phyloP scores from a whole-genome alignment of 2,797 vertebrate genomes.

The Cyclura pinguis region DNA sequence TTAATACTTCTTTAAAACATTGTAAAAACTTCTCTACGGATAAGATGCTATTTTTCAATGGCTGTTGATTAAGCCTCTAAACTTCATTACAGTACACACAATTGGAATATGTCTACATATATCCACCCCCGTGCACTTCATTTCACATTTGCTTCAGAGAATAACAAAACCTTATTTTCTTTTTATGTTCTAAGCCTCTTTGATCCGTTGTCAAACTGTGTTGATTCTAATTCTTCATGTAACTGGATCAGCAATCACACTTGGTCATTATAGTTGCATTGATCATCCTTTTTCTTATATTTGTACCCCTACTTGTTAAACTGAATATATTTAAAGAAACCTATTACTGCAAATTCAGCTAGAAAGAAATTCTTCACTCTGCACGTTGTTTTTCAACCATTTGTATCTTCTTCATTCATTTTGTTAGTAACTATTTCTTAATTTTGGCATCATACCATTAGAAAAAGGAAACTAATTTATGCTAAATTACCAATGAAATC shows the following conservation, averaged over 20 bases:
- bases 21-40: constrained; percentile 33
- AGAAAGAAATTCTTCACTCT: neutral
- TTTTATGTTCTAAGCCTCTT: constrained; percentile 15
- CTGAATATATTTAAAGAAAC: constrained; percentile 33
- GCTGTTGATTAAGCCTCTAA: constrained; percentile 20
- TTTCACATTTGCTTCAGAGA: constrained; percentile 37
- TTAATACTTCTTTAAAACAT: constrained; percentile 8
- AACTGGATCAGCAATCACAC: constrained; percentile 16
- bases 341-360: constrained; percentile 6
- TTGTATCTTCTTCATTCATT: constrained; percentile 21
- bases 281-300: constrained; percentile 21
- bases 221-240: neutral
- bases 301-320: constrained; percentile 28
- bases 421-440: constrained; percentile 2
- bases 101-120: neutral
- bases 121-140: neutral
- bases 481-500: neutral
- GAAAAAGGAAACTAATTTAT: neutral
- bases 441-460: neutral
- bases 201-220: constrained; percentile 39
- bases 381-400: neutral
- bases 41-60: constrained; percentile 21
- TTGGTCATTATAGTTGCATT: constrained; percentile 24
- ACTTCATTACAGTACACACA: constrained; percentile 14
- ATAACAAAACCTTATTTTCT: constrained; percentile 33